Conservation (phyloP, 2,797 vertebrate genomes). For the Enteromius fasciolatus region DNA sequence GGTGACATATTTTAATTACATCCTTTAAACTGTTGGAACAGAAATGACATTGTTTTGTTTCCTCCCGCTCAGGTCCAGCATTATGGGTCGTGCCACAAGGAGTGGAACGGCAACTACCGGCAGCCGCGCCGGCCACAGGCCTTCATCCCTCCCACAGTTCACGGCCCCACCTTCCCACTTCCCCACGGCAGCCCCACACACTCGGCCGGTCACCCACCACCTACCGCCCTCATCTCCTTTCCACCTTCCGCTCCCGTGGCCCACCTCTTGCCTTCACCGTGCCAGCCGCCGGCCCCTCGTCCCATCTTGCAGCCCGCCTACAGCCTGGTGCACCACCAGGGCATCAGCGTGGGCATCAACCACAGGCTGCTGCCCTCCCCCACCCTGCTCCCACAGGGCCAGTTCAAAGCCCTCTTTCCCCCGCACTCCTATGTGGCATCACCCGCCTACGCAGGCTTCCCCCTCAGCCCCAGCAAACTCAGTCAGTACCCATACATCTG, state of each 20-base stretch:
- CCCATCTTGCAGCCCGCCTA: constrained; percentile 90
- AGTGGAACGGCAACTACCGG: constrained; percentile 94
- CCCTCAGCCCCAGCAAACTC: constrained; percentile 94
- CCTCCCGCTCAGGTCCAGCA: constrained; percentile 82
- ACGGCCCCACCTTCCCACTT: constrained; percentile 85
- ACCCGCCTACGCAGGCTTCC: constrained; percentile 90
- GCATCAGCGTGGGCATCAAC: constrained; percentile 89
- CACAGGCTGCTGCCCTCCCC: constrained; percentile 66
- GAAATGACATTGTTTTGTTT: constrained; percentile 2
- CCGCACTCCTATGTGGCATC: constrained; percentile 92
- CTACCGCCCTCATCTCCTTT: constrained; percentile 74
- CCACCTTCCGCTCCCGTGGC: constrained; percentile 78
- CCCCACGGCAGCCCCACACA: constrained; percentile 89
- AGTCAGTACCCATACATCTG: constrained; percentile 97
- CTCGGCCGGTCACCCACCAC: constrained; percentile 66
- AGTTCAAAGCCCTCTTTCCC: constrained; percentile 90
- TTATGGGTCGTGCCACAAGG: constrained; percentile 86
- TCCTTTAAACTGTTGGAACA: not conserved
- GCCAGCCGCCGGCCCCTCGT: constrained; percentile 71
- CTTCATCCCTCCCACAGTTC: constrained; percentile 85
- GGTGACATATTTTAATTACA: too few relatives aligned
- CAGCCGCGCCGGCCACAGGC: constrained; percentile 86
- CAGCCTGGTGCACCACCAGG: constrained; percentile 81
- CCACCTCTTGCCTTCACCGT: constrained; percentile 86
- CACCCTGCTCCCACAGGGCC: constrained; percentile 75